Evolutionary conservation across 1,140 invertebrate genomes (phyloP), one percentile per base, ranked within the genome.

Genomic region (Plodia interpunctella): DNA sequence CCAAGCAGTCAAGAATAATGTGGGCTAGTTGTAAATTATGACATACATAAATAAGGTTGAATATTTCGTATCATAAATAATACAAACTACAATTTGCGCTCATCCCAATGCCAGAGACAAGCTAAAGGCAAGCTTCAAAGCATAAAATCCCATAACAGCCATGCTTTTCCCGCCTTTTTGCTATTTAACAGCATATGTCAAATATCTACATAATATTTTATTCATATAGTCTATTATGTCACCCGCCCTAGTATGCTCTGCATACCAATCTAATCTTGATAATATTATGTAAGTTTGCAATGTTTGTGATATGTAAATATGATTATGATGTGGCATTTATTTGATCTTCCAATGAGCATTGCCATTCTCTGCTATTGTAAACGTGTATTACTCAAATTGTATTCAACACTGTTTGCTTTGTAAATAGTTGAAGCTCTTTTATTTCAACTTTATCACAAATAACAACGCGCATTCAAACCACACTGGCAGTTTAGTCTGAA

Each of bases 321-420:
- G 71, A 77, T 63, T 72, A 76, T 80, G 79, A 77, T 69, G 78
- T 80, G 79, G 73, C 78, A 75, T 44, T 25, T 25, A 44, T 74
- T 63, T 55, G 57, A 62, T 69, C 52, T 49, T 65, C 65, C 66
- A 74, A 83, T 86, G 83, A 84, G 80, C 64, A 83, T 83, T 86
- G 83, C 83, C 83, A 84, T 76, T 73, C 61, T 66, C 59, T 49
- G 28, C 21, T 6, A 28, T 44, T 53, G 19, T 30, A 53, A 57
- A 62, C 52, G 19, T 51, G 55, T 59, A 35, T 51, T 21, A 44
- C 15, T 64, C 57, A 58, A 62, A 60, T 59, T 56, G 63, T 68
- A 52, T 62, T 64, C 60, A 61, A 61, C 60, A 63, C 58, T 20
- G 53, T 52, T 64, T 62, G 62, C 53, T 62, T 62, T 55, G 52